These are phyloP conservation scores for Pagrus major DNA, from an alignment of 2,113 vertebrate genomes.

Conservation along the genomic window DNA sequence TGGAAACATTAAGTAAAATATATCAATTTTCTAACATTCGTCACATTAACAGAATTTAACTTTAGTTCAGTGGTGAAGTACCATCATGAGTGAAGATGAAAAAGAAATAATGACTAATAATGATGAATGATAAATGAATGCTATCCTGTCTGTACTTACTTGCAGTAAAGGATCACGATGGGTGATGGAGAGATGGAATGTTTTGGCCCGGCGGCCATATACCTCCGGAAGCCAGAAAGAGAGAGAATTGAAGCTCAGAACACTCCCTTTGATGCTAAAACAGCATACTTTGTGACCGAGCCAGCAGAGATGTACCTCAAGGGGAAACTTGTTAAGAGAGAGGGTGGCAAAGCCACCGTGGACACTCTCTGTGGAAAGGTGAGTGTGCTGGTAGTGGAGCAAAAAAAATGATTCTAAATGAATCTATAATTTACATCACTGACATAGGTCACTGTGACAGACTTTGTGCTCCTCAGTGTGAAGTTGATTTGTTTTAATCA, in stretches of 20 bases:
- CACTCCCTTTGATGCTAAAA: conserved; percentile 90
- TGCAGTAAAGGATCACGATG: conserved; percentile 84
- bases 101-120: background rate
- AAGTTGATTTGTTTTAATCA: background rate
- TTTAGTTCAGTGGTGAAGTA: background rate
- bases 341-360: conserved; percentile 88
- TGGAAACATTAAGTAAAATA: background rate
- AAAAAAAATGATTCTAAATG: background rate
- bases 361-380: conserved; percentile 86
- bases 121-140: background rate
- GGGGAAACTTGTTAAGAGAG: conserved; percentile 82
- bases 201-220: conserved; percentile 88
- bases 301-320: conserved; percentile 87
- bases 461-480: background rate
- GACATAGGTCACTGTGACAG: background rate
- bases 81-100: background rate
- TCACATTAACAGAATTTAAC: background rate
- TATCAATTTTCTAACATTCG: background rate
- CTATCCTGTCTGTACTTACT: background rate
- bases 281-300: conserved; percentile 85
- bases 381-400: background rate
- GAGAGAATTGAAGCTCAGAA: conserved; percentile 89
- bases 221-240: conserved; percentile 89
- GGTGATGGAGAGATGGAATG: conserved; percentile 89
- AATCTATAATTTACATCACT: background rate